Evolutionary conservation across 2,888 invertebrate genomes (phyloP), one percentile per base, ranked within the genome.

Genomic region (Belgica antarctica): DNA sequence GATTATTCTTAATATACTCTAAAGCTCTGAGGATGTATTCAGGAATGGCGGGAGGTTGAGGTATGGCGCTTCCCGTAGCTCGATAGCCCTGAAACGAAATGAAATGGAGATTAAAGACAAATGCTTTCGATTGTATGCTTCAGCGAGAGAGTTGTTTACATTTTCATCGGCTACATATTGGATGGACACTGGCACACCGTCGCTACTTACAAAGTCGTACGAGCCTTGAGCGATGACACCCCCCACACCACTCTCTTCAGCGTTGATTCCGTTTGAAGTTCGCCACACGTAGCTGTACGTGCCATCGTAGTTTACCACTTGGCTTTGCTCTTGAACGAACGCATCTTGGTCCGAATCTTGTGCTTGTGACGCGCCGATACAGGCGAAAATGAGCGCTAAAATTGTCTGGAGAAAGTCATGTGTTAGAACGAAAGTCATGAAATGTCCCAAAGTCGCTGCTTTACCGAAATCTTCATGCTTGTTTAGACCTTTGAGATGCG

Each of bases 91-190:
- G 17, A 52, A 52, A 52, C 5, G 17, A 8, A 22, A 52, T 22
- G 4, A 52, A n/a, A 22, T 52, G 19, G 19, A 34, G 8, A 34
- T 12, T 22, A 24, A 19, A 19, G 17, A 52, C 2, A 3, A 7
- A 52, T 52, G 2, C 24, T 22, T 15, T 15, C 22, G 12, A 52
- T 34, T n/a, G 31, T 31, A 31, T 31, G 31, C 10, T 10, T 31
- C 4, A 31, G 4, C 31, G 31, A 31, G 12, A 34, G 7, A 7
- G 7, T 5, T 52, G 17, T 24, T 15, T 52, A 52, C 52, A 57
- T 57, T 57, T 12, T 68, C 57, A 57, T 68, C 68, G n/a, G 68
- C 68, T 57, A 15, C 22, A 10, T 68, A 68, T n/a, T 19, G 24
- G 4, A 68, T 28, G 52, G n/a, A 15, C 1, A 68, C 36, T 22